Evolutionary conservation across 2,797 vertebrate genomes (phyloP).

Genomic region (Adrianichthys oophorus): DNA sequence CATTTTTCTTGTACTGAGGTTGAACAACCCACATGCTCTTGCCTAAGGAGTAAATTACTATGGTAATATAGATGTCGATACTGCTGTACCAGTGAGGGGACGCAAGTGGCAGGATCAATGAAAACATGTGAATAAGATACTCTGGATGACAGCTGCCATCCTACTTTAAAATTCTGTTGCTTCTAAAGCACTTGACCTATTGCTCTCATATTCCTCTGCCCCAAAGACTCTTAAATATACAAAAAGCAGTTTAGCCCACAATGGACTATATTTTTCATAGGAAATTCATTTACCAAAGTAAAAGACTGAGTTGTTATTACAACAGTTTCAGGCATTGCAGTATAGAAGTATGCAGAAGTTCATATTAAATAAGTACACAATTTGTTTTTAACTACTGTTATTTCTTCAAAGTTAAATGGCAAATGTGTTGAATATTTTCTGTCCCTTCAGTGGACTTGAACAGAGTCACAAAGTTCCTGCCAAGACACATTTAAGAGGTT

Average conservation of each 20-base stretch:
- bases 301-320: conserved; percentile 14
- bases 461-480: background rate
- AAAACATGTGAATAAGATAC: conserved; percentile 65
- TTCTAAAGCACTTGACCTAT: conserved; percentile 56
- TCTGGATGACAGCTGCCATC: conserved; percentile 44
- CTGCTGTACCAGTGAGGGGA: conserved; percentile 61
- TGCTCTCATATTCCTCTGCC: conserved; percentile 33
- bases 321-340: conserved; percentile 12
- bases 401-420: too few species aligned
- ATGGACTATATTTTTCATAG: conserved; percentile 45
- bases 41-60: conserved; percentile 71
- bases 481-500: background rate
- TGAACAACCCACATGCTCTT: conserved; percentile 44
- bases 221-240: conserved; percentile 51
- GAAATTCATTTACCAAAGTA: background rate
- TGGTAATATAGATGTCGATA: conserved; percentile 77
- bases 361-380: background rate
- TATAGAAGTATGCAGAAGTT: background rate
- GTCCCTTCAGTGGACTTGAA: background rate
- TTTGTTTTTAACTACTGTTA: conserved; percentile 8
- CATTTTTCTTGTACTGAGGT: conserved; percentile 37
- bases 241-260: conserved; percentile 10
- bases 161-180: conserved; percentile 64
- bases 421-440: background rate
- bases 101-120: conserved; percentile 71